Conservation (phyloP, 2,797 vertebrate species). For the Taeniopygia guttata region DNA sequence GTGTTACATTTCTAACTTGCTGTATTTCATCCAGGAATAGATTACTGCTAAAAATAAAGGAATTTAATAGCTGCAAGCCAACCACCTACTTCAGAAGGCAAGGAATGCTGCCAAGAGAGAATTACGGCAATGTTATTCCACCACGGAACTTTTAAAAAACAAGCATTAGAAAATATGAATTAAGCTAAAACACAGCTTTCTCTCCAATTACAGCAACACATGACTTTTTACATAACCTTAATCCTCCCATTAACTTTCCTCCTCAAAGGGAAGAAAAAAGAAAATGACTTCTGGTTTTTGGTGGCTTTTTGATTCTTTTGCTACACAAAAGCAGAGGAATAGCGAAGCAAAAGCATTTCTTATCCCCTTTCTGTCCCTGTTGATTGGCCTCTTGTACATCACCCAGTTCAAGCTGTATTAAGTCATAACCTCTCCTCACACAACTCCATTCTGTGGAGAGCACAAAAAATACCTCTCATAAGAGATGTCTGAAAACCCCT, state of each 20-base stretch:
- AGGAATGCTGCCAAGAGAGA: background rate
- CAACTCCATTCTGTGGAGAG: background rate
- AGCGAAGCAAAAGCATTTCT: background rate
- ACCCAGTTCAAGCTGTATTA: background rate
- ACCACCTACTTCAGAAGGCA: conserved; percentile 14
- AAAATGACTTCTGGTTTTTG: background rate
- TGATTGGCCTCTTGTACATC: background rate
- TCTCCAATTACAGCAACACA: background rate
- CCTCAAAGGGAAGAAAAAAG: background rate
- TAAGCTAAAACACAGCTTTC: background rate
- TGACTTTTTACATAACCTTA: background rate
- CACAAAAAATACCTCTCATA: background rate
- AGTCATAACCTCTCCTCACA: background rate
- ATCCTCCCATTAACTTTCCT: background rate
- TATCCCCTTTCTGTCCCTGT: background rate
- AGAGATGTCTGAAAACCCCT: background rate
- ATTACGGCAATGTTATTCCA: background rate
- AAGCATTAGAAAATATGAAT: background rate
- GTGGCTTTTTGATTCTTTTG: background rate
- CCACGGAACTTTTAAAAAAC: background rate
- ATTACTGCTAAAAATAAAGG: conserved; percentile 23
- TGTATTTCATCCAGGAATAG: background rate
- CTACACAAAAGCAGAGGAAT: background rate
- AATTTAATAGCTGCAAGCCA: conserved; percentile 30
- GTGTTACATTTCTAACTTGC: background rate